phyloP scores from a whole-genome alignment of 2,113 vertebrate genomes.

The human (Homo sapiens) region GRCh38 chr2:39730501-39731000 shows the following conservation, averaged over 20 bases:
- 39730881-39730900: conserved; percentile 53
- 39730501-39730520: background rate
- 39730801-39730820: background rate
- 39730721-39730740: background rate
- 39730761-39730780: background rate
- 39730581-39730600: background rate
- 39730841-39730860: background rate
- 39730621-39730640: background rate
- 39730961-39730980: background rate
- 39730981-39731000: background rate
- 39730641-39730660: background rate
- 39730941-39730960: background rate
- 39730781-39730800: background rate
- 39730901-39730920: background rate
- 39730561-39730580: background rate
- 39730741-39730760: background rate
- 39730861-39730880: background rate
- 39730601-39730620: too few species aligned
- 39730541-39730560: background rate
- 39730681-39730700: background rate
- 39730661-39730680: background rate
- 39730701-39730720: background rate
- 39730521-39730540: background rate
- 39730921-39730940: background rate
- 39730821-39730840: background rate